Percentiles rank a stretch among this genome's conserved stretches.
Evolutionary conservation across 2,888 invertebrate species (phyloP).

Genomic region (Xanthorhoe designata): DNA sequence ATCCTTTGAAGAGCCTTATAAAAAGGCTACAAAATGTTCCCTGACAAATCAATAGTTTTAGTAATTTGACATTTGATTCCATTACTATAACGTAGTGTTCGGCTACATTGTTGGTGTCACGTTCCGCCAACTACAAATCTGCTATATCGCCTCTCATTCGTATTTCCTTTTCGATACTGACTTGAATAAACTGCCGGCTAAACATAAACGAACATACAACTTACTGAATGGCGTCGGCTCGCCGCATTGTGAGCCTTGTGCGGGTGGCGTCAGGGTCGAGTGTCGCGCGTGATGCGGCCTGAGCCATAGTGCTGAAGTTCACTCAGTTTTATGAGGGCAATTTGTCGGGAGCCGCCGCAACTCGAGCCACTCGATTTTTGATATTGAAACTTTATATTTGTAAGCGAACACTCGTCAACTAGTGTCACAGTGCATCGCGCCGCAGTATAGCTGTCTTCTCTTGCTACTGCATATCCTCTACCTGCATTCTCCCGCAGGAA

Average conservation of each 20-base stretch:
- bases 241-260: constrained; percentile 1
- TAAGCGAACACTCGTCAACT: constrained; percentile 43
- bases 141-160: constrained; percentile 38
- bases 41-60: neutral
- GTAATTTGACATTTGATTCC: neutral
- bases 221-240: constrained; percentile 13
- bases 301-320: constrained; percentile 47
- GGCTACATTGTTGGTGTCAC: constrained; percentile 28
- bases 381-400: constrained; percentile 58
- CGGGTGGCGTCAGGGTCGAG: neutral
- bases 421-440: constrained; percentile 16
- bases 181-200: constrained; percentile 49
- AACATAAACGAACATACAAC: constrained; percentile 48
- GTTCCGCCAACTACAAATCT: constrained; percentile 32
- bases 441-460: constrained; percentile 1
- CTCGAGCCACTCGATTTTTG: constrained; percentile 54
- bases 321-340: constrained; percentile 55
- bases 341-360: constrained; percentile 55
- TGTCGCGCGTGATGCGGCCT: constrained; percentile 34
- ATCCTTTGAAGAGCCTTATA: neutral
- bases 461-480: neutral
- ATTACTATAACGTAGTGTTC: neutral
- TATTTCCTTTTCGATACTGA: constrained; percentile 44
- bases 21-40: neutral
- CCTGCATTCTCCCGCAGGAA: neutral